A percentile compares a stretch with the other conserved stretches of the same genome.
These are phyloP conservation scores for Ptychobarbus kaznakovi DNA, from an alignment of 2,797 vertebrate genomes.

Conservation along the genomic window DNA sequence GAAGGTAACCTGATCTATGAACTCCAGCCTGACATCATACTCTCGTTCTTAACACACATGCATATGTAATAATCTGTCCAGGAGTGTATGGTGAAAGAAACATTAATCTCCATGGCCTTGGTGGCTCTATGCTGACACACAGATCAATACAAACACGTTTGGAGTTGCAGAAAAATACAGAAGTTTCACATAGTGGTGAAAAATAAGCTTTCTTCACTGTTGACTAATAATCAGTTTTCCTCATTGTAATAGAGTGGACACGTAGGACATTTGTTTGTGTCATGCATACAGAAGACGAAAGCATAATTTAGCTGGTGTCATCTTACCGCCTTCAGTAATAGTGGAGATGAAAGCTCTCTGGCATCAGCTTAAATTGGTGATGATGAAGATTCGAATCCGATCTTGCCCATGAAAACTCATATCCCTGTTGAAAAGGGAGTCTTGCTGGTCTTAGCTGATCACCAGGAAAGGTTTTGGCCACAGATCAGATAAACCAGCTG, in stretches of 20 bases:
- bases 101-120: constrained; percentile 49
- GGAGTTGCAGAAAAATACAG: constrained; percentile 25
- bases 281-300: neutral
- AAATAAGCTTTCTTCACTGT: neutral
- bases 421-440: neutral
- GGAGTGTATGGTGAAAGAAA: constrained; percentile 55
- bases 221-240: neutral
- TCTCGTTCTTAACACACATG: neutral
- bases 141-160: neutral
- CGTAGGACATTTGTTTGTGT: neutral
- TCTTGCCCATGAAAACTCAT: neutral
- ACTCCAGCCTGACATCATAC: constrained; percentile 39
- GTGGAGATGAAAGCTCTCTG: neutral
- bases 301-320: neutral
- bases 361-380: neutral
- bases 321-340: neutral
- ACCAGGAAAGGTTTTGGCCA: neutral
- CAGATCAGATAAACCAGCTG: neutral
- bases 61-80: constrained; percentile 70
- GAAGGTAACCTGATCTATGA: constrained; percentile 57
- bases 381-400: neutral
- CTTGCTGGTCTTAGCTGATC: neutral
- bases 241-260: neutral
- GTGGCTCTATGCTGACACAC: neutral
- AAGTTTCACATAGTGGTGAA: neutral